Percentiles rank a stretch among this genome's conserved stretches.
phyloP scores from a whole-genome alignment of 2,113 vertebrate species.

The Eurypyga helias region DNA sequence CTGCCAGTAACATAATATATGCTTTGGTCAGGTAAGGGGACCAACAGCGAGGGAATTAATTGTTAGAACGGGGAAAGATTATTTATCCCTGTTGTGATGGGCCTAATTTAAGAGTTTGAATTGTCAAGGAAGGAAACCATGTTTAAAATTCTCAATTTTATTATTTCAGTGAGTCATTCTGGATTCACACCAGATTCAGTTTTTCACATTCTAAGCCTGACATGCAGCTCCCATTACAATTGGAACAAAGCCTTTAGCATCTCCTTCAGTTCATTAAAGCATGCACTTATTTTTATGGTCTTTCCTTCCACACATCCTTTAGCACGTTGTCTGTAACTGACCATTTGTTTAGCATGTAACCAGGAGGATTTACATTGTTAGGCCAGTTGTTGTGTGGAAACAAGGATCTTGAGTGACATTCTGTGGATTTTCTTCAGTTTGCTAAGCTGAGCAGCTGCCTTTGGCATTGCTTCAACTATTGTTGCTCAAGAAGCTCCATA shows the following conservation, averaged over 20 bases:
- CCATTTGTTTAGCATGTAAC: background rate
- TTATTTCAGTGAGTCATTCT: background rate
- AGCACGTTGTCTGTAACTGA: background rate
- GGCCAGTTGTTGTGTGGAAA: background rate
- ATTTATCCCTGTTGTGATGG: background rate
- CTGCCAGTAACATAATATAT: background rate
- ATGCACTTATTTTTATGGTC: background rate
- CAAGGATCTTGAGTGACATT: background rate
- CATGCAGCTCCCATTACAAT: background rate
- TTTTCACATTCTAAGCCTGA: background rate
- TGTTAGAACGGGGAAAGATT: background rate
- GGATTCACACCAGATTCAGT: background rate
- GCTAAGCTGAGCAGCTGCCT: background rate
- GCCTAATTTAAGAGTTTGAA: background rate
- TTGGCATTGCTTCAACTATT: background rate
- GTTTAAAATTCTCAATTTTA: background rate
- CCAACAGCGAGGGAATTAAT: background rate
- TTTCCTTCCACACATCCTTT: background rate
- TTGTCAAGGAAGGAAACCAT: background rate
- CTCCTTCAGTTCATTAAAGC: background rate
- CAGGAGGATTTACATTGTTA: background rate
- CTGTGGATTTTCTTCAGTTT: background rate
- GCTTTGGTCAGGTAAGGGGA: background rate
- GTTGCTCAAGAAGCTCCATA: background rate
- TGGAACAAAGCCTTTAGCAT: background rate